Evolutionary conservation across 2,113 vertebrate genomes (phyloP), one percentile per base, ranked within the genome.

Genomic region (Toxotes jaculatrix): DNA sequence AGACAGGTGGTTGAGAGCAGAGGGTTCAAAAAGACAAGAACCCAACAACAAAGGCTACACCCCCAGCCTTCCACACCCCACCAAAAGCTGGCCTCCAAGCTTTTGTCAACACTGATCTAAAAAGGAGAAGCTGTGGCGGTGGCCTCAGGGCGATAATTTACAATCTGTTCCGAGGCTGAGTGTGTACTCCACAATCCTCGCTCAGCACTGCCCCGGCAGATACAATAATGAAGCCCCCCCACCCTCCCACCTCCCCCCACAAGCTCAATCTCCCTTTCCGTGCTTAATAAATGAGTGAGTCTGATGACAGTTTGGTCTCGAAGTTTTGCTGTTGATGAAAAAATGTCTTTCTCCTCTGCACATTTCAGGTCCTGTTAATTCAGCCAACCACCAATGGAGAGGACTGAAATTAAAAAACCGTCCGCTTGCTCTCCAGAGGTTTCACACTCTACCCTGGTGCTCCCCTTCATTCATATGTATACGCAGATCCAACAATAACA

Each of bases 41-140:
- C 83, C 83, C 88, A 86, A 87, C 86, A 91, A 90, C 87, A 93
- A 92, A 90, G 78, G 56, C 51, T 40, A 23, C 19, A 3, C 65
- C 71, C 43, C n/a, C 11, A 64, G 49, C 69, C 70, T 51, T 38
- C 65, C 74, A 61, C 63, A 45, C 77, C 61, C 70, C 43, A 78
- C 74, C 76, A 86, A 73, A 87, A 77, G 76, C 43, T n/a, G 12
- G 59, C 62, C 85, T 83, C 62, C 19, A 0, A 67, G 77, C 68
- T 61, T 92, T 91, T 93, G 91, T 92, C 66, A 79, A 85, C 63
- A 57, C 42, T 47, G 63, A 87, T 89, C 73, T 90, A 49, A 86
- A 88, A 82, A 79, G 70, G 47, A 75, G 81, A 82, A 38, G 75
- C 68, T 82, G 42, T 72, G 74, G 56, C 34, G 23, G 73, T 70